Base-by-base conservation (phyloP, 2,113 vertebrate species). In the Mastomys natalensis region DNA sequence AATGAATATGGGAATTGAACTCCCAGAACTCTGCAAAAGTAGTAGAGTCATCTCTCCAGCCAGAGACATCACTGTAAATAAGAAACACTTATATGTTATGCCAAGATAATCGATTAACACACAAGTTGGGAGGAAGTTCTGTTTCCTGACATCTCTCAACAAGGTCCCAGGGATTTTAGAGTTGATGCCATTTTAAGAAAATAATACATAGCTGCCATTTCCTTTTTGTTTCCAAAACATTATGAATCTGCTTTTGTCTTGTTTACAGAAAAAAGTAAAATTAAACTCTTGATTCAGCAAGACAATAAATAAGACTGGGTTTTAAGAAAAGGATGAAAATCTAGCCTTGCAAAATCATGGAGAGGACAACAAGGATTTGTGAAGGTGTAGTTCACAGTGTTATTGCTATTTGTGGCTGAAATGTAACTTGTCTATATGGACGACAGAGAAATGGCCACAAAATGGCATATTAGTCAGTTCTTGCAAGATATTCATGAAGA, bases 261-360 rank as follows among this genome's bases (percentile, higher is more conserved):
- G 93, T 97, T 97, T 97, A 91, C n/a, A 85, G 77, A 95, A 90
- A 64, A 72, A 95, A 95, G 94, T 94, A 90, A 95, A 82, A 87
- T 24, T 9, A 89, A 58, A 24, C 17, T 17, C 37, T 93, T 53
- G 43, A 95, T 96, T 95, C 86, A 77, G 48, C 16, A 22, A 87
- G 11, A 11, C 87, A 94, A 73, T 93, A 96, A 97, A 95, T 95
- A 96, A 96, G 74, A 66, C 17, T 58, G 22, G 74, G 91, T 96
- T 92, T 93, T 72, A 96, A 95, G 90, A 90, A 77, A 93, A 94
- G 2, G 1, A 34, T 90, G 64, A 95, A 74, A 72, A 77, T 89
- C 29, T 87, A 93, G 58, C 9, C 29, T 97, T 77, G 74, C 82
- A 80, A 88, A 91, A 74, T 91, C 91, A 89, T 95, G n/a, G 21